These are phyloP conservation scores for Paracanthobrama guichenoti DNA, from an alignment of 2,113 vertebrate genomes.

Conservation along the genomic window DNA sequence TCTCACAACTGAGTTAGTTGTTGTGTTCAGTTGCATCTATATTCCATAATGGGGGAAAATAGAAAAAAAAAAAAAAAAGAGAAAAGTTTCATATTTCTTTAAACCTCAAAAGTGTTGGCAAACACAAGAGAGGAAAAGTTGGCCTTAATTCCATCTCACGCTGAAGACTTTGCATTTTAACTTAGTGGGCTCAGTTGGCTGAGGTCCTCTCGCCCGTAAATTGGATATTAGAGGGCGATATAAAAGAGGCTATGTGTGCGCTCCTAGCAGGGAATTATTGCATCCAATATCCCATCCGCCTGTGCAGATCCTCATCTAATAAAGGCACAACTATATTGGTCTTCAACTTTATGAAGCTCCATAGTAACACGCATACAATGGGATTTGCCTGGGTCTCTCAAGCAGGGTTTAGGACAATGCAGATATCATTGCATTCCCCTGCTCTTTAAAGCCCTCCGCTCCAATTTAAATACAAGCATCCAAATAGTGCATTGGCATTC, in stretches of 20 bases:
- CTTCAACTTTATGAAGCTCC: slow-evolving; percentile 78
- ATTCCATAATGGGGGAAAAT: slow-evolving; percentile 54
- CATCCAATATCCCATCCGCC: slow-evolving; percentile 75
- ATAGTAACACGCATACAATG: slow-evolving; percentile 73
- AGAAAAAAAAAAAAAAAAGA: slow-evolving; percentile 42
- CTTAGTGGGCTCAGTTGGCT: slow-evolving; percentile 74
- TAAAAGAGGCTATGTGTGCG: slow-evolving; percentile 77
- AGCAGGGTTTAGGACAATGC: slow-evolving; percentile 70
- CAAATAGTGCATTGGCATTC: slow-evolving; percentile 73
- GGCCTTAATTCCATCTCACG: slow-evolving; percentile 75
- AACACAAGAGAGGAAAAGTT: slow-evolving; percentile 72
- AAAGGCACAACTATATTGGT: slow-evolving; percentile 75
- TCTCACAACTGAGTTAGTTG: slow-evolving; percentile 54
- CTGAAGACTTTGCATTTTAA: slow-evolving; percentile 74
- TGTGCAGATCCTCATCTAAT: slow-evolving; percentile 77
- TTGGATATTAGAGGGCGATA: slow-evolving; percentile 79
- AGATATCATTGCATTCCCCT: slow-evolving; percentile 71
- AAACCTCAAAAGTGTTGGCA: slow-evolving; percentile 77
- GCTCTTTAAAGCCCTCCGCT: slow-evolving; percentile 68
- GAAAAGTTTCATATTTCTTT: slow-evolving; percentile 74
- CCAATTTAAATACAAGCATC: slow-evolving; percentile 75
- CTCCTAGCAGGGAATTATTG: slow-evolving; percentile 76
- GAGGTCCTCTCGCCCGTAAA: slow-evolving; percentile 76
- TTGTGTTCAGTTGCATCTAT: slow-evolving; percentile 66
- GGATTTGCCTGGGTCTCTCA: slow-evolving; percentile 77